These are phyloP conservation scores for Catostylus mosaicus DNA, from an alignment of 30 jellyfish, hydroid and myxozoan genomes.

Conservation along the genomic window DNA sequence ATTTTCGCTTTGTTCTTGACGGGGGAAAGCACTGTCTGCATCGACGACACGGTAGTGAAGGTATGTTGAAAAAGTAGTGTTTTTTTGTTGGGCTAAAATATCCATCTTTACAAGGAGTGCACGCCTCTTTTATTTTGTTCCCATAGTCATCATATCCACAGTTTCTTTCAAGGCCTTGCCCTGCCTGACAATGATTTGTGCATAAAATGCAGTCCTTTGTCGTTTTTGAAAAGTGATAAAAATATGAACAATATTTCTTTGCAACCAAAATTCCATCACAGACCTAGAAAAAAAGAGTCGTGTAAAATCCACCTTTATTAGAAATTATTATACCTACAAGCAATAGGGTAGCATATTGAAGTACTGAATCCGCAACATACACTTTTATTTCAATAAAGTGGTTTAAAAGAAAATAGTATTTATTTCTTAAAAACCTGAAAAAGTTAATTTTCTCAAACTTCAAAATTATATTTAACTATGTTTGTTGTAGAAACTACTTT, in stretches of 20 bases:
- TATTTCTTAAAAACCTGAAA: not conserved
- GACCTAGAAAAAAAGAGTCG: not conserved
- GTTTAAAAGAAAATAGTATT: not conserved
- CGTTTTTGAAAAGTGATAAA: constrained; percentile 35
- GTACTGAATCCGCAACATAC: not conserved
- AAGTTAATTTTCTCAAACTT: not conserved
- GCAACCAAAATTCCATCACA: not conserved
- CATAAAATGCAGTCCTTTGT: constrained; percentile 30
- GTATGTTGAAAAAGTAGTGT: not conserved
- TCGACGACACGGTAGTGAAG: constrained; percentile 30
- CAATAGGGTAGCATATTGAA: not conserved
- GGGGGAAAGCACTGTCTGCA: constrained; percentile 51
- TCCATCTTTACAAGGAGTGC: constrained; percentile 43
- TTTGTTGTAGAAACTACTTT: too few relatives aligned
- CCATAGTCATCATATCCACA: constrained; percentile 61
- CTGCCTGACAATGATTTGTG: constrained; percentile 37
- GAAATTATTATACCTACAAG: not conserved
- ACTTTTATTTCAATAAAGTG: not conserved
- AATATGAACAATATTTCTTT: constrained; percentile 29
- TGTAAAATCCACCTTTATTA: not conserved
- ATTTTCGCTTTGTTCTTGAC: constrained; percentile 18
- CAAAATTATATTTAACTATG: not conserved
- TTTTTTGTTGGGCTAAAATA: constrained; percentile 16
- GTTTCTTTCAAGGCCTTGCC: constrained; percentile 31
- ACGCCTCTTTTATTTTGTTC: constrained; percentile 17